Conservation (phyloP, 2,797 vertebrate species). For the Staurois parvus region DNA sequence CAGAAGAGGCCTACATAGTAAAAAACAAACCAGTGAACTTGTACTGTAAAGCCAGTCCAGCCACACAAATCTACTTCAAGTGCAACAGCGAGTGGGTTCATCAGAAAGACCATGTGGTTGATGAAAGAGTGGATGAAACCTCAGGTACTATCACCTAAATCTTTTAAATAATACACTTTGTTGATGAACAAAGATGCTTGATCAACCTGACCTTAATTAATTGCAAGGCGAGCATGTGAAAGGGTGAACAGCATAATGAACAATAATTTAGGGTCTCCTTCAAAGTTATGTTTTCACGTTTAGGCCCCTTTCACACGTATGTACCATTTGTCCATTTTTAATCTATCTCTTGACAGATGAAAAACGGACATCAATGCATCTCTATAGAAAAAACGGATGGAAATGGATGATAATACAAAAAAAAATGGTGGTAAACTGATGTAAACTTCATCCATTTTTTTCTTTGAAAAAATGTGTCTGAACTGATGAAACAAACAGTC, state of each 20-base stretch:
- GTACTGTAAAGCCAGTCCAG: conserved; percentile 96
- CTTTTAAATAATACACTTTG: no score
- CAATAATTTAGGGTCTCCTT: neutral
- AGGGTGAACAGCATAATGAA: neutral
- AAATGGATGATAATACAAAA: no score
- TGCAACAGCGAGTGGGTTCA: conserved; percentile 99
- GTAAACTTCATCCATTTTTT: no score
- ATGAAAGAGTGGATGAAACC: conserved; percentile 94
- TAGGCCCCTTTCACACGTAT: no score
- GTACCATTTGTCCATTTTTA: no score
- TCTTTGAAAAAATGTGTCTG: no score
- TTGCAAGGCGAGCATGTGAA: neutral
- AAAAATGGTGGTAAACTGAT: no score
- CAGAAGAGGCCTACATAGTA: conserved; percentile 96
- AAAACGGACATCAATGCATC: no score
- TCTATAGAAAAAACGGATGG: no score
- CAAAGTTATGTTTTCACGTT: no score
- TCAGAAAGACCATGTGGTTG: conserved; percentile 96
- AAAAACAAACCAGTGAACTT: conserved; percentile 98
- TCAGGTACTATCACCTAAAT: conserved; percentile 78
- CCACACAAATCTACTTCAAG: conserved; percentile 98
- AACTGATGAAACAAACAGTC: no score
- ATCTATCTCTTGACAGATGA: no score
- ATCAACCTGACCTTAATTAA: neutral
- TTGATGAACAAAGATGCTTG: neutral